Evolutionary conservation across 2,113 vertebrate genomes (phyloP).

Genomic region (Dinomys branickii): DNA sequence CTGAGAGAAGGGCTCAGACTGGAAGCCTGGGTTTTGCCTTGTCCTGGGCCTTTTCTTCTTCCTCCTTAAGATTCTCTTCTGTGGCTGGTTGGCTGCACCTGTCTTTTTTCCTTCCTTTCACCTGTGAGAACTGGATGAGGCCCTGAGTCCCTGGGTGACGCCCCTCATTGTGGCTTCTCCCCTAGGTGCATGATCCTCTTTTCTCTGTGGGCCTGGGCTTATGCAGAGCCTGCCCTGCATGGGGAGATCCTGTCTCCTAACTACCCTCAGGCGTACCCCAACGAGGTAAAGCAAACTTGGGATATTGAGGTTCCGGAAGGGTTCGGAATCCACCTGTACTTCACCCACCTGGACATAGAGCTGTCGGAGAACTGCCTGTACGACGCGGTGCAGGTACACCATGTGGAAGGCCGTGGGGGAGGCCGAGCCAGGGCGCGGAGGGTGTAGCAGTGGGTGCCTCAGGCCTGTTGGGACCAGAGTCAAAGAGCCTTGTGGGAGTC

Average conservation of each 20-base stretch:
- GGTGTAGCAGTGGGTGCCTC: background rate
- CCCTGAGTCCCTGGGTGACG: background rate
- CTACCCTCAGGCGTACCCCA: constrained; percentile 92
- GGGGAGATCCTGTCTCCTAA: constrained; percentile 95
- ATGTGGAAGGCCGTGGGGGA: fast-evolving
- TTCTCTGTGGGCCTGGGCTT: constrained; percentile 70
- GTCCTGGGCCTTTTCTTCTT: background rate
- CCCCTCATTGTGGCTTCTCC: background rate
- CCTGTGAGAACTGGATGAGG: background rate
- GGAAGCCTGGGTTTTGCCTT: background rate
- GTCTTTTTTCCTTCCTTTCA: background rate
- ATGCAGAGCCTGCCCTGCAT: constrained; percentile 81
- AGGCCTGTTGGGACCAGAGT: background rate
- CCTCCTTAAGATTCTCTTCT: background rate
- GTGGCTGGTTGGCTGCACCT: fast-evolving
- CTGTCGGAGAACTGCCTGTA: constrained; percentile 91
- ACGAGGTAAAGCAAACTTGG: constrained; percentile 88
- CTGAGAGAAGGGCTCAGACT: background rate
- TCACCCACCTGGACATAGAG: constrained; percentile 94
- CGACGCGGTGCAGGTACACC: constrained; percentile 91
- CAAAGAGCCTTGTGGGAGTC: background rate
- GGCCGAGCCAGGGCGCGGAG: background rate
- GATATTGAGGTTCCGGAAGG: constrained; percentile 90
- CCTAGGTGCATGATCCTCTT: constrained; percentile 82
- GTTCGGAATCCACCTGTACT: constrained; percentile 89